Conservation (phyloP, 2,797 vertebrate genomes). For the Chiroxiphia lanceolata region DNA sequence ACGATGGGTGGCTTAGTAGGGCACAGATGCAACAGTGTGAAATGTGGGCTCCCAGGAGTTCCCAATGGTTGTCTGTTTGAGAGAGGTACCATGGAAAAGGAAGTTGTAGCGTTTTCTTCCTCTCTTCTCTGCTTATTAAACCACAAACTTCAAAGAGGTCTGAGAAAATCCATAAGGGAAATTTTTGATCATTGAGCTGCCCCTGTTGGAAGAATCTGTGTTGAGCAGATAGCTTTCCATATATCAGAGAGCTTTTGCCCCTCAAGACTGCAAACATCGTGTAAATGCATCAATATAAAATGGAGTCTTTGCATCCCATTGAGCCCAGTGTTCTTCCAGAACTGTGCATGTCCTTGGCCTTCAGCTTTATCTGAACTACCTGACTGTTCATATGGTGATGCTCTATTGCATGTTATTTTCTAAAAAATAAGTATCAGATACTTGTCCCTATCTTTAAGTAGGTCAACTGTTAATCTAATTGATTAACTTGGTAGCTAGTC, state of each 20-base stretch:
- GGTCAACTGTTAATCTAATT: slow-evolving; percentile 32
- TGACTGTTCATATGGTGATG: not conserved
- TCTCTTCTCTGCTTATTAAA: not conserved
- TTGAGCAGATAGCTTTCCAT: not conserved
- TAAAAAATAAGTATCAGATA: not conserved
- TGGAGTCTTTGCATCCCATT: not conserved
- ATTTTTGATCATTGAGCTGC: not conserved
- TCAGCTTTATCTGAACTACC: not conserved
- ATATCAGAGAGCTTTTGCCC: not conserved
- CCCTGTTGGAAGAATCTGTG: not conserved
- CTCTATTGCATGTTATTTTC: not conserved
- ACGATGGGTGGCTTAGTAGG: not conserved
- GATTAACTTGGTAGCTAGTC: slow-evolving; percentile 2
- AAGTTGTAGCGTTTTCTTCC: not conserved
- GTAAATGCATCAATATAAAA: not conserved
- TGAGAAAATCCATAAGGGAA: not conserved
- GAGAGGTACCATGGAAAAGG: not conserved
- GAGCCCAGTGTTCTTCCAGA: not conserved
- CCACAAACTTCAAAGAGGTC: not conserved
- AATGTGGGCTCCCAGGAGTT: not conserved
- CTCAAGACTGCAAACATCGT: not conserved
- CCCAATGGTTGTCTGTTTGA: not conserved
- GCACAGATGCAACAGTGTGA: not conserved
- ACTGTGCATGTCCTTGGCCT: not conserved
- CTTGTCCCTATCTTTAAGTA: slow-evolving; percentile 20